Evolutionary conservation across 2,113 vertebrate genomes (phyloP), one percentile per base, ranked within the genome.

Genomic region (Gymnarchus niloticus): DNA sequence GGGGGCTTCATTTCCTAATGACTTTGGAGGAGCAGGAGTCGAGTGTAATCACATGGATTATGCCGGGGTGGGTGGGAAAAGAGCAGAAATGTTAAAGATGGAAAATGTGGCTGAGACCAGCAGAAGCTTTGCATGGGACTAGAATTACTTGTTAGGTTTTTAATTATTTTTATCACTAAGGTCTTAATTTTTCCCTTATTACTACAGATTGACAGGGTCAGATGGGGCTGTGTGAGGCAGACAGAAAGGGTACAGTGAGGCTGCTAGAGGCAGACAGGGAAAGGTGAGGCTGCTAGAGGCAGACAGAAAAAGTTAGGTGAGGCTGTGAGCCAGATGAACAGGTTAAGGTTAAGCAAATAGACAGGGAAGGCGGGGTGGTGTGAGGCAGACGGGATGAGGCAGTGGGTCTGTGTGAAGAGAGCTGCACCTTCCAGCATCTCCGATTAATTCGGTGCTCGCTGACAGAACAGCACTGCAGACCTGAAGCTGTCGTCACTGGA

Each of bases 1-100:
- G 44, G 28, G 46, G 59, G 14, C 59, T 84, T 49, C 28, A 69
- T 69, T 52, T 84, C 59, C 73, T 84, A 84, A 84, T 84, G 83
- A 84, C 59, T 52, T 49, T 28, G 41, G 83, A 84, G 83, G 59
- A 59, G 19, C 83, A 52, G 83, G 59, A 73, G 59, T 52, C 46
- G 51, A 51, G 48, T 84, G 83, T 84, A 65, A 49, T 84, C 83
- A 84, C 83, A 69, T 19, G 6, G 1, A 46, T 69, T 21, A 83
- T 83, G 21, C 46, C 21, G 41, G 23, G 48, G 17, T n/a, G 37
- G 49, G 25, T 8, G 3, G 80, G 80, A 9, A 81, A 28, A n/a
- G 80, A 48, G n/a, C 23, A 52, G 65, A 73, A 73, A 73, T 73
- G 41, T 73, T 41, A 73, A 73, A 37, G 65, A 33, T 37, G 65